Conservation (phyloP, 2,797 vertebrate genomes). For the Chelmon rostratus region DNA sequence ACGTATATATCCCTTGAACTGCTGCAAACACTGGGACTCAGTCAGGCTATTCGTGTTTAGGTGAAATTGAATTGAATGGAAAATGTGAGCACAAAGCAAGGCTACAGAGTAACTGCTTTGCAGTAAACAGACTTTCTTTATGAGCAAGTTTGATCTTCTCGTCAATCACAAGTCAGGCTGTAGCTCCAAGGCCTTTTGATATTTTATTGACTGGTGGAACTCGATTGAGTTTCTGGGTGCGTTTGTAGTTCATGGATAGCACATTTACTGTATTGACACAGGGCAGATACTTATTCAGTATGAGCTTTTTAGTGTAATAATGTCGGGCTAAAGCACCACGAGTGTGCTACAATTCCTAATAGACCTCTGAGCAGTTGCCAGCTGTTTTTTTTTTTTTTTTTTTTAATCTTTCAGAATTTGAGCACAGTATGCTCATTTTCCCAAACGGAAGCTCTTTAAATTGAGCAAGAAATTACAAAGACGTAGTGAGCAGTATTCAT, state of each 20-base stretch:
- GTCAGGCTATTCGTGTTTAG: neutral
- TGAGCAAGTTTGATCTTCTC: neutral
- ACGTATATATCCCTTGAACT: neutral
- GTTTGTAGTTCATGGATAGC: neutral
- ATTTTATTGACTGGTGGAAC: conserved; percentile 19
- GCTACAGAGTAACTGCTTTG: neutral
- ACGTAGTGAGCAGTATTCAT: conserved; percentile 42
- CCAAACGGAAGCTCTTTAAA: conserved; percentile 46
- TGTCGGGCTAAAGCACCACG: neutral
- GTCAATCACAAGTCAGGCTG: neutral
- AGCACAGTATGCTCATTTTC: conserved; percentile 9
- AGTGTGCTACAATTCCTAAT: neutral
- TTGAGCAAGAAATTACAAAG: conserved; percentile 48
- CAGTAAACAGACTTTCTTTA: neutral
- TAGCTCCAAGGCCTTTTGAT: conserved; percentile 12
- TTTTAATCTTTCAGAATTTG: neutral
- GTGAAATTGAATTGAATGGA: neutral
- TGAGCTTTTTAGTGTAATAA: conserved; percentile 15
- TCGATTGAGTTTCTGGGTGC: neutral
- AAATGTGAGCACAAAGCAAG: conserved; percentile 8
- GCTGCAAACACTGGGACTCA: neutral
- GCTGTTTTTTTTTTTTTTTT: neutral
- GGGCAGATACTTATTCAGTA: conserved; percentile 19
- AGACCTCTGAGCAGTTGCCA: neutral
- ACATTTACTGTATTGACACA: conserved; percentile 3